Conservation (phyloP, 1,140 invertebrate genomes). For the Procambarus virginalis region DNA sequence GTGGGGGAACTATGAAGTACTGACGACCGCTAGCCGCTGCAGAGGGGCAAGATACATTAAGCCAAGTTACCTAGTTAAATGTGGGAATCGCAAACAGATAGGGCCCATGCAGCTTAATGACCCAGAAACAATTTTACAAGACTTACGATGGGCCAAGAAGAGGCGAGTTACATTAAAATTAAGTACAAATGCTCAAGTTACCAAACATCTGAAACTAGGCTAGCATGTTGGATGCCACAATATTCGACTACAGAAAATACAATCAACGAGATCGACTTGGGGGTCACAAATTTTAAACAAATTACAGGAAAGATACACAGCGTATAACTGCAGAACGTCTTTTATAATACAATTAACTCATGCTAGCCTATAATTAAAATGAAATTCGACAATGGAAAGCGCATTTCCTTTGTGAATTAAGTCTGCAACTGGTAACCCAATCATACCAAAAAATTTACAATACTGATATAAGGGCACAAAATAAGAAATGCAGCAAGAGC, state of each 20-base stretch:
- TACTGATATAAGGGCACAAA: neutral
- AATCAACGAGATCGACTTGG: neutral
- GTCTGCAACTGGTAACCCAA: neutral
- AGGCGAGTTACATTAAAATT: slow-evolving; percentile 3
- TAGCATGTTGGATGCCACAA: slow-evolving; percentile 32
- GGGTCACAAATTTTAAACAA: neutral
- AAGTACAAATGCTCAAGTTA: slow-evolving; percentile 24
- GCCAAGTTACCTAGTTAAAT: slow-evolving; percentile 22
- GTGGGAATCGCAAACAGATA: slow-evolving; percentile 20
- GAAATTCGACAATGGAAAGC: slow-evolving; percentile 34
- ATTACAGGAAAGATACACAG: too few relatives aligned
- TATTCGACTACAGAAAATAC: slow-evolving; percentile 23
- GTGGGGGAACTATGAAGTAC: slow-evolving; percentile 23
- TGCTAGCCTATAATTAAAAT: slow-evolving; percentile 43
- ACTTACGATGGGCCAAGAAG: slow-evolving; percentile 32
- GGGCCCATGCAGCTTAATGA: slow-evolving; percentile 46
- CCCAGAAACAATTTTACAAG: slow-evolving; percentile 31
- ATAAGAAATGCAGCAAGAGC: neutral
- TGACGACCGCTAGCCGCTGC: slow-evolving; percentile 26
- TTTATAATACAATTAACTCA: neutral
- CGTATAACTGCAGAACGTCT: too few relatives aligned
- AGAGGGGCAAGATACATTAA: slow-evolving; percentile 38
- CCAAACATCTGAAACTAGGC: slow-evolving; percentile 40
- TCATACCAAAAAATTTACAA: slow-evolving; percentile 6
- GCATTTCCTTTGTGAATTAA: slow-evolving; percentile 37